These are phyloP conservation scores for Acronicta alni DNA, from an alignment of 2,888 invertebrate genomes.

Conservation along the genomic window DNA sequence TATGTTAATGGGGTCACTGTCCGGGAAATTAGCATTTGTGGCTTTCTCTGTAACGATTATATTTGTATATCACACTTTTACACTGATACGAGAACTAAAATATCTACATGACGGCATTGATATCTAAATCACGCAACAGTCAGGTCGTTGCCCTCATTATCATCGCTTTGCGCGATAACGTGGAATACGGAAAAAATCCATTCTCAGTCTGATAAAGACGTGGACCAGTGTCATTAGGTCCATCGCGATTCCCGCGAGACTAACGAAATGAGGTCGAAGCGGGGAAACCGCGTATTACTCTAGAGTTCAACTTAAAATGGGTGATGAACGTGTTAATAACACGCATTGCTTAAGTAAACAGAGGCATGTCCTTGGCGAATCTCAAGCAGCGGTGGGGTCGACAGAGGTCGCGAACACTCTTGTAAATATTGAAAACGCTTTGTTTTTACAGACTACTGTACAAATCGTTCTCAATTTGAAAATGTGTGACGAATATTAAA, in stretches of 20 bases:
- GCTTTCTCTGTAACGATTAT: constrained; percentile 31
- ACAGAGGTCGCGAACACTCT: constrained; percentile 63
- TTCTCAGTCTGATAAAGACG: constrained; percentile 74
- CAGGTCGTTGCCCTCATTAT: constrained; percentile 82
- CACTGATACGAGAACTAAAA: constrained; percentile 44
- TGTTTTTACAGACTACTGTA: constrained; percentile 22
- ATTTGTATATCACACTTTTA: constrained; percentile 37
- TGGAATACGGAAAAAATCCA: constrained; percentile 83
- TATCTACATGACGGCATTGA: constrained; percentile 62
- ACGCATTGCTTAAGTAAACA: constrained; percentile 63
- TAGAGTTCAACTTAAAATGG: constrained; percentile 62
- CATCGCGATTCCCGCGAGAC: constrained; percentile 47
- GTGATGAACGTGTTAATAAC: constrained; percentile 53
- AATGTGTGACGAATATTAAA: constrained; percentile 6
- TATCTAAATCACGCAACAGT: constrained; percentile 78
- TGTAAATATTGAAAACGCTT: constrained; percentile 60
- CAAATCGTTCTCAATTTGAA: neutral
- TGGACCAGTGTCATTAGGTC: constrained; percentile 67
- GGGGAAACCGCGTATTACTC: constrained; percentile 48
- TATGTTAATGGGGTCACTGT: constrained; percentile 59
- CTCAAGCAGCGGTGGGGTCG: constrained; percentile 63
- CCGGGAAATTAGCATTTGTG: constrained; percentile 45
- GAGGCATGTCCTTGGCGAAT: constrained; percentile 64
- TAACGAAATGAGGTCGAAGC: constrained; percentile 31
- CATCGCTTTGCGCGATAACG: constrained; percentile 84